phyloP scores from a whole-genome alignment of 2,113 vertebrate species.

The Parus major region DNA sequence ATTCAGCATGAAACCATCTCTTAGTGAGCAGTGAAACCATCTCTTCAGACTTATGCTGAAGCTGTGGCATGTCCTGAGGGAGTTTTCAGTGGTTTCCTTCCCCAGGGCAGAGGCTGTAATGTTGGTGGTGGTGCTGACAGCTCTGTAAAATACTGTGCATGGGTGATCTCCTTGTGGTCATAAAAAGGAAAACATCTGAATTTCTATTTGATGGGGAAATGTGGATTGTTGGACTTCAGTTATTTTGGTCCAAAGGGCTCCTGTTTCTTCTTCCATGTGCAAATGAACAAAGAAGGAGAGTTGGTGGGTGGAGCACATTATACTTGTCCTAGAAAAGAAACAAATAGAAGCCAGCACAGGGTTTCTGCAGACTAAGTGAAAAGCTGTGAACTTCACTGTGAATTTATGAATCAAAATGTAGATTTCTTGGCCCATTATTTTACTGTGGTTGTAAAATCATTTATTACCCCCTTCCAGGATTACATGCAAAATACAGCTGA shows the following conservation, averaged over 20 bases:
- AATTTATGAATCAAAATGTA: background rate
- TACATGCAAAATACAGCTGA: background rate
- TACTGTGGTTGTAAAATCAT: background rate
- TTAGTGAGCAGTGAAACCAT: background rate
- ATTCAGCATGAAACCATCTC: background rate
- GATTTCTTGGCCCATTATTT: background rate
- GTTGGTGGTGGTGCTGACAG: background rate
- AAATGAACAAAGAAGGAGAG: background rate
- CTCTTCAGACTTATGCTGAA: background rate
- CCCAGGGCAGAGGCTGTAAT: background rate
- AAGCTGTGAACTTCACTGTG: background rate
- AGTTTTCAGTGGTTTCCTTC: background rate
- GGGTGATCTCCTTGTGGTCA: background rate
- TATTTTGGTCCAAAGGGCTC: background rate
- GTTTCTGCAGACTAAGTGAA: background rate
- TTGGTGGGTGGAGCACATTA: background rate
- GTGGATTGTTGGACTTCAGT: background rate
- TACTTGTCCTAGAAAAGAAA: background rate
- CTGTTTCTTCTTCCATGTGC: background rate
- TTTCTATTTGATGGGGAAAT: background rate
- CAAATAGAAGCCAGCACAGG: background rate
- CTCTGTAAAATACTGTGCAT: background rate
- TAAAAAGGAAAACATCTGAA: background rate
- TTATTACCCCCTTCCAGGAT: background rate
- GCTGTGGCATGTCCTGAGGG: background rate